Evolutionary conservation across 2,888 invertebrate genomes (phyloP).

Genomic region (Entomobrya multifasciata): DNA sequence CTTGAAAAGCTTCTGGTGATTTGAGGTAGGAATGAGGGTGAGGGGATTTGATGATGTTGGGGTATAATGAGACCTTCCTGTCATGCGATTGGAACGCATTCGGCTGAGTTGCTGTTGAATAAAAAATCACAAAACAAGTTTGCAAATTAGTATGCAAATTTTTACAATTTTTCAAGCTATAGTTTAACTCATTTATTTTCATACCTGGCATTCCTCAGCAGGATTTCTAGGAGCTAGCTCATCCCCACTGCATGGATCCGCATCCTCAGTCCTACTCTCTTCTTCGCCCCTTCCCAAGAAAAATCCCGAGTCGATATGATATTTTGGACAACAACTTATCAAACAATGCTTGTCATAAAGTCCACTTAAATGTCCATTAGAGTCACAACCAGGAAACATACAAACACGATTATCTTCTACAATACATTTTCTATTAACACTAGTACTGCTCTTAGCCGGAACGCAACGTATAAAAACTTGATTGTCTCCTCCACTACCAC

Average conservation of each 20-base stretch:
- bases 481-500: conserved; percentile 71
- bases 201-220: conserved; percentile 65
- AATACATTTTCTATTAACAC: conserved; percentile 65
- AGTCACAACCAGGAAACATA: conserved; percentile 90
- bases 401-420: conserved; percentile 75
- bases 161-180: too few species aligned
- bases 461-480: conserved; percentile 74
- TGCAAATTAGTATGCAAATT: too few species aligned
- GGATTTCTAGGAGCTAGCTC: conserved; percentile 61
- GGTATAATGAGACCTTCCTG: conserved; percentile 65
- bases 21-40: conserved; percentile 69
- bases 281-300: conserved; percentile 87
- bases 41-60: conserved; percentile 65
- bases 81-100: conserved; percentile 67
- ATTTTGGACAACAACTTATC: conserved; percentile 94
- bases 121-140: too few species aligned
- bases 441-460: conserved; percentile 77
- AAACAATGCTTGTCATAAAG: conserved; percentile 91
- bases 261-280: conserved; percentile 69
- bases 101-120: conserved; percentile 62
- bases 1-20: conserved; percentile 70
- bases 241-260: conserved; percentile 66
- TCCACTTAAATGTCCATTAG: conserved; percentile 92
- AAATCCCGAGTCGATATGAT: conserved; percentile 88
- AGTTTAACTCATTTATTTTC: too few species aligned